Evolutionary conservation across 2,113 vertebrate species (phyloP).

Genomic region (Percopsis transmontana): DNA sequence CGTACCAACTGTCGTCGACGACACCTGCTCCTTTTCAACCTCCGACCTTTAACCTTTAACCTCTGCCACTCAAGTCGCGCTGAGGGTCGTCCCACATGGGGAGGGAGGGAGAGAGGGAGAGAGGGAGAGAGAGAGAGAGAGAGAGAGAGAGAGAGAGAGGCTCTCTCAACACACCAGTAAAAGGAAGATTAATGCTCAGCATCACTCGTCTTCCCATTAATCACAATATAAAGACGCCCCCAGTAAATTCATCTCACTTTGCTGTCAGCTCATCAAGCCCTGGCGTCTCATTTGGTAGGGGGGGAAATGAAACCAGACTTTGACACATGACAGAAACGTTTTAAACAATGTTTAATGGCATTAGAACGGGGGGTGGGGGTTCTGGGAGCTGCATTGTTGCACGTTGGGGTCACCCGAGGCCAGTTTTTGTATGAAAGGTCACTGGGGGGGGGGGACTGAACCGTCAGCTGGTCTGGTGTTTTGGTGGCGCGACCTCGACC

Average conservation of each 20-base stretch:
- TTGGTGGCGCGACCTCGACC: constrained; percentile 29
- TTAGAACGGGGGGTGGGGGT: background rate
- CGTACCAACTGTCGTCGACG: constrained; percentile 55
- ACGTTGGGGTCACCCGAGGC: background rate
- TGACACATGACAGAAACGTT: too few relatives aligned
- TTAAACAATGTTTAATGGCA: too few relatives aligned
- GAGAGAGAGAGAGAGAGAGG: background rate
- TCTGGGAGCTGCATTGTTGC: background rate
- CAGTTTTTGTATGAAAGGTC: background rate
- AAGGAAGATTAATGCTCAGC: background rate
- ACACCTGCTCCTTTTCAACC: constrained; percentile 49
- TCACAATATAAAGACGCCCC: background rate
- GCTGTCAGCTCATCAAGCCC: background rate
- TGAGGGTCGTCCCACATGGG: constrained; percentile 20
- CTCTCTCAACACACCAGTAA: constrained; percentile 26
- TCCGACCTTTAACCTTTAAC: constrained; percentile 65
- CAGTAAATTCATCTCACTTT: background rate
- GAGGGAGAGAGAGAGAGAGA: background rate
- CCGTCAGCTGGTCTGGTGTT: background rate
- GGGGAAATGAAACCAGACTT: too few relatives aligned
- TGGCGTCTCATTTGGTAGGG: too few relatives aligned
- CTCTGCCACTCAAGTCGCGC: constrained; percentile 17
- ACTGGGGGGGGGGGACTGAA: constrained; percentile 21
- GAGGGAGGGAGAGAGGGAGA: background rate
- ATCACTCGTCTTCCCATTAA: background rate